Conservation (phyloP, 2,888 invertebrate species). For the Incurvaria masculella region DNA sequence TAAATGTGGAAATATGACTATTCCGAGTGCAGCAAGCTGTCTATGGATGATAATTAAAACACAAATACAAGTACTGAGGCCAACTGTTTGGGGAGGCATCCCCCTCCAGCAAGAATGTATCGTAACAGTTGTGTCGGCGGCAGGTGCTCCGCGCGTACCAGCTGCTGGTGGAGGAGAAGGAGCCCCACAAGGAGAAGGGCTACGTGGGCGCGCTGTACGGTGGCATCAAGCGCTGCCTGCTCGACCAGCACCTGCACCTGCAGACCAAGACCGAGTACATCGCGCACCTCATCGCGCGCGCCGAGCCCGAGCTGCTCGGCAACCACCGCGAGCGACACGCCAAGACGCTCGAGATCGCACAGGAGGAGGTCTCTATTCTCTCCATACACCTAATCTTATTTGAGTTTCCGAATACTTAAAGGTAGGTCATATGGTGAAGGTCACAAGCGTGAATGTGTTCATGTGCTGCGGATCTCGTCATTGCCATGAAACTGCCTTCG, state of each 20-base stretch:
- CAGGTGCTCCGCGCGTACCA: constrained; percentile 77
- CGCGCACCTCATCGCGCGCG: constrained; percentile 80
- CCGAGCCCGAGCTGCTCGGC: constrained; percentile 88
- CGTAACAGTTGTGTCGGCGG: background rate
- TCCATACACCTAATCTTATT: too few species aligned
- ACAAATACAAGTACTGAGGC: too few species aligned
- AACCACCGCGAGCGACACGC: constrained; percentile 89
- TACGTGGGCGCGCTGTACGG: constrained; percentile 84
- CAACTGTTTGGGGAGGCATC: too few species aligned
- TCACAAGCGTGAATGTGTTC: too few species aligned
- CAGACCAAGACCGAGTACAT: constrained; percentile 87
- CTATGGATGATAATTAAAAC: too few species aligned
- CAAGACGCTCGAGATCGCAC: constrained; percentile 95
- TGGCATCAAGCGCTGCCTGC: constrained; percentile 81
- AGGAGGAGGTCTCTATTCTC: constrained; percentile 67
- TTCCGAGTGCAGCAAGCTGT: too few species aligned
- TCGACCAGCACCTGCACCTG: constrained; percentile 85
- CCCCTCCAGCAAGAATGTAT: too few species aligned
- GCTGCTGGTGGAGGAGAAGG: constrained; percentile 79
- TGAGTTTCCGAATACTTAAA: too few species aligned
- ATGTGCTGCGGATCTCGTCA: too few species aligned
- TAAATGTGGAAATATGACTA: too few species aligned
- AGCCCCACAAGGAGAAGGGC: constrained; percentile 83
- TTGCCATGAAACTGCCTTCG: too few species aligned
- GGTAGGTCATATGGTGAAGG: too few species aligned